phyloP scores from a whole-genome alignment of 1,140 invertebrate species.

The Rhagoletis pomonella region DNA sequence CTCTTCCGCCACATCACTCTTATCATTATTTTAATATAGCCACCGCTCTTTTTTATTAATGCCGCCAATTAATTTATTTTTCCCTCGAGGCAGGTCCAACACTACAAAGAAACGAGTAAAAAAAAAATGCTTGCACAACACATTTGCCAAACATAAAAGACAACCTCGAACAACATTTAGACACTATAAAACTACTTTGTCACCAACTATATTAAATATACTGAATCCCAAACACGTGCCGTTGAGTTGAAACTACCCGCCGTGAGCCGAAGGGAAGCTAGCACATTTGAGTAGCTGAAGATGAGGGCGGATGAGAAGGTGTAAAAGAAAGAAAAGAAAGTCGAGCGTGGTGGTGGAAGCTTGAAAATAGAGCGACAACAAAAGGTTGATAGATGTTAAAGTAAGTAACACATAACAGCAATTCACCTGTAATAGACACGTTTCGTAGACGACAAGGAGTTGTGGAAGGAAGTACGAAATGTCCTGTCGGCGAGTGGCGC shows the following conservation, averaged over 20 bases:
- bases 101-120: neutral
- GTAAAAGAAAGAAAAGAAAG: neutral
- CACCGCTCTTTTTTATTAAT: constrained; percentile 25
- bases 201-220: constrained; percentile 32
- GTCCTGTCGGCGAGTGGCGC: constrained; percentile 13
- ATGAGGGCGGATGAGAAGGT: neutral
- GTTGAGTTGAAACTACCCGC: constrained; percentile 41
- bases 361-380: constrained; percentile 47
- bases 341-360: neutral
- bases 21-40: neutral
- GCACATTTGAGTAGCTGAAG: neutral
- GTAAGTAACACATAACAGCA: constrained; percentile 52
- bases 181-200: constrained; percentile 42
- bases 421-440: constrained; percentile 52
- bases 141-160: neutral
- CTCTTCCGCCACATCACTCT: neutral
- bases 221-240: constrained; percentile 36
- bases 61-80: constrained; percentile 48
- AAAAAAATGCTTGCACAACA: neutral
- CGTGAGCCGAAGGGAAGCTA: neutral
- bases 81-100: neutral
- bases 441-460: neutral
- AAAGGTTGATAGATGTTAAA: constrained; percentile 51
- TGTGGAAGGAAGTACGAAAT: constrained; percentile 28
- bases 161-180: neutral